Evolutionary conservation across 2,113 vertebrate species (phyloP), one percentile per base, ranked within the genome.

Genomic region (Poeciliopsis prolifica): DNA sequence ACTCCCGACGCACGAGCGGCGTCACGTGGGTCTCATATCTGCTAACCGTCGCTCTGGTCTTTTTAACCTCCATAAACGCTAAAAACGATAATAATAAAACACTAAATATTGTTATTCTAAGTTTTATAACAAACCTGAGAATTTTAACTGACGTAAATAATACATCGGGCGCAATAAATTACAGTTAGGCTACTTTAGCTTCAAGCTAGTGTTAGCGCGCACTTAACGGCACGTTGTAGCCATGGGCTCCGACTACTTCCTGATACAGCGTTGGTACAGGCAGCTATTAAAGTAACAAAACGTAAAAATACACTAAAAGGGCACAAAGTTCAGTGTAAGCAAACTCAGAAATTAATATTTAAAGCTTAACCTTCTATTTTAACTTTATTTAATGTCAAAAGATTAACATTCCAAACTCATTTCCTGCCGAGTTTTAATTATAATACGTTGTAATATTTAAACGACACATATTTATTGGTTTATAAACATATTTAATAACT

Each of bases 1-100:
- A 89, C 90, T 86, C 63, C 22, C 15, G 1, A 29, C 74, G 64
- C 88, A 86, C 61, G 86, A 87, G 77, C 84, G 10, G 24, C 7
- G 69, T 71, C 70, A 62, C 30, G 72, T 54, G 72, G 9, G 42
- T 19, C 24, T 37, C 22, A n/a, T 31, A 51, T 60, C 60, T 9
- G 37, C 11, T 51, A 62, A 22, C 60, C 58, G 37, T 44, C 37
- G 17, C 44, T 5, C 12, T 51, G 69, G 8, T 14, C 24, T 17
- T 35, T 10, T 10, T n/a, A 13, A 6, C 14, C 2, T 5, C 26
- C 26, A 28, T 3, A 48, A 19, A 15, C 2, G 7, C 10, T 6
- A 11, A 69, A 62, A 6, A 35, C 9, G 11, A 42, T 12, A 15
- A 19, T 1, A 6, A 69, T 5, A 61, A 14, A 33, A 1, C 7